These are phyloP conservation scores for Enteromius viviparus DNA, from an alignment of 2,797 vertebrate species.

Conservation along the genomic window DNA sequence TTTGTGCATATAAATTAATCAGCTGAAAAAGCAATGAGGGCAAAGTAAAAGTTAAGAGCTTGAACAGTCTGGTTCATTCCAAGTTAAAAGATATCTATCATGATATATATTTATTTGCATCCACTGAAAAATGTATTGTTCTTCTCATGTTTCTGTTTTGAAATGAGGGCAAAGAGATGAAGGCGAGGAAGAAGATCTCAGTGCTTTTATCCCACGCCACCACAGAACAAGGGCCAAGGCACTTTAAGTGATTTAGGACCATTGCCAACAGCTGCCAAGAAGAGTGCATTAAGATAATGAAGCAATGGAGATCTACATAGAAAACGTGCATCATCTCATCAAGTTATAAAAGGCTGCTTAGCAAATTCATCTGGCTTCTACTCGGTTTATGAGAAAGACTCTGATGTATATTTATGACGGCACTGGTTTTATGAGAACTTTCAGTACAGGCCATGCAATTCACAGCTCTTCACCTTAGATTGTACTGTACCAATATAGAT, in stretches of 20 bases:
- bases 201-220: slow-evolving; percentile 46
- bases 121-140: not conserved
- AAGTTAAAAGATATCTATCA: not conserved
- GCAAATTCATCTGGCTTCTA: slow-evolving; percentile 14
- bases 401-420: slow-evolving; percentile 1
- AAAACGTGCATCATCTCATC: slow-evolving; percentile 51
- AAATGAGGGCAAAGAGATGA: slow-evolving; percentile 19
- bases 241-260: slow-evolving; percentile 44
- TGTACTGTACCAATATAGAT: not conserved
- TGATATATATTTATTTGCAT: not conserved
- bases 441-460: not conserved
- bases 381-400: not conserved
- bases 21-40: not conserved
- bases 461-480: not conserved
- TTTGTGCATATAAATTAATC: not conserved
- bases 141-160: not conserved
- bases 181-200: slow-evolving; percentile 8
- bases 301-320: slow-evolving; percentile 28
- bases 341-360: not conserved
- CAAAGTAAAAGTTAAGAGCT: not conserved
- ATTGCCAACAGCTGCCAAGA: slow-evolving; percentile 49
- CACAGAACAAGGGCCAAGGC: slow-evolving; percentile 30
- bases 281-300: slow-evolving; percentile 55
- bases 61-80: not conserved
- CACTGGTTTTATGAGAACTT: not conserved